Evolutionary conservation across 2,888 invertebrate genomes (phyloP).

Genomic region (Dryobotodes eremita): DNA sequence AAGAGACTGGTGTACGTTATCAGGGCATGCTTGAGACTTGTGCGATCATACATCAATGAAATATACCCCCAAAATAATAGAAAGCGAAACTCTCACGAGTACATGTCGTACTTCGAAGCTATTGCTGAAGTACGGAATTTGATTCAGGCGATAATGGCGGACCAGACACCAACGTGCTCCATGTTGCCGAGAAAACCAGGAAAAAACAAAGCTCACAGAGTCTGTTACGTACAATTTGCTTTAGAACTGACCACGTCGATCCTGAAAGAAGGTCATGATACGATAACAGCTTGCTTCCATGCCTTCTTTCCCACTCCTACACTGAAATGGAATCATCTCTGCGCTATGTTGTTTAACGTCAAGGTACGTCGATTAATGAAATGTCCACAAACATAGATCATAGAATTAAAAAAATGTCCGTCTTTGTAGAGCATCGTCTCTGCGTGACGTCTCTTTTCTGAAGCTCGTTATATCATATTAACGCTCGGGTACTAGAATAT

Average conservation of each 20-base stretch:
- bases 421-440: too few species aligned
- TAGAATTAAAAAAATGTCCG: neutral
- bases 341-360: conserved; percentile 94
- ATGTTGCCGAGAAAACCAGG: conserved; percentile 81
- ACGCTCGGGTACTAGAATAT: neutral
- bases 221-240: conserved; percentile 87
- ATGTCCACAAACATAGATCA: neutral
- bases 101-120: conserved; percentile 95
- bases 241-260: conserved; percentile 93
- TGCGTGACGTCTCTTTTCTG: neutral
- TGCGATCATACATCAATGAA: conserved; percentile 97
- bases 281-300: conserved; percentile 97
- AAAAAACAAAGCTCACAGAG: conserved; percentile 84
- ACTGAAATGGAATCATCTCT: conserved; percentile 97
- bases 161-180: conserved; percentile 87
- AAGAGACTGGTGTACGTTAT: conserved; percentile 96
- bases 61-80: conserved; percentile 95
- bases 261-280: conserved; percentile 96
- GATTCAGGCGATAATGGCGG: conserved; percentile 95
- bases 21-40: conserved; percentile 94
- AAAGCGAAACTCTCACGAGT: conserved; percentile 90
- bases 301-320: conserved; percentile 98
- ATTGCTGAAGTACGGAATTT: conserved; percentile 96
- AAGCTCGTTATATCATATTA: conserved; percentile 1
- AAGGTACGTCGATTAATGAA: conserved; percentile 86